These are phyloP conservation scores for Trisateles emortualis DNA, from an alignment of 2,888 invertebrate species.

Conservation along the genomic window DNA sequence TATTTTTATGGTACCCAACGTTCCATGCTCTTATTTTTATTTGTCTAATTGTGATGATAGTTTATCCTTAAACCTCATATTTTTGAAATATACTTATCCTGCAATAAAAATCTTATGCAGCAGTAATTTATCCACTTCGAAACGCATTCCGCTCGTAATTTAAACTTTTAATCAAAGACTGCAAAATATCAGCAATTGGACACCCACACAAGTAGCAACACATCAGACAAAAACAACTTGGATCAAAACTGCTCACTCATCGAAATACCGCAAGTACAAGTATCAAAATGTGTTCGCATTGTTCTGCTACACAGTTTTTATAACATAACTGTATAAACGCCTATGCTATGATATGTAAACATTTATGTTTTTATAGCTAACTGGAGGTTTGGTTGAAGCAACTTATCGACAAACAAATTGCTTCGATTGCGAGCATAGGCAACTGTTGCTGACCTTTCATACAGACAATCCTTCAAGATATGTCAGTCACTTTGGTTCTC, in stretches of 20 bases:
- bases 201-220: conserved; percentile 7
- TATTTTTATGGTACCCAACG: too few relatives aligned
- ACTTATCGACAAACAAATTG: too few relatives aligned
- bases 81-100: too few relatives aligned
- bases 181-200: conserved; percentile 1
- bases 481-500: too few relatives aligned
- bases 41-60: too few relatives aligned
- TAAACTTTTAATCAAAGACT: background rate
- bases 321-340: conserved; percentile 55
- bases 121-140: background rate
- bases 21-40: too few relatives aligned
- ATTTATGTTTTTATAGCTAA: conserved; percentile 3
- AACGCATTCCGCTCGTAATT: background rate
- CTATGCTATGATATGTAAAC: conserved; percentile 33
- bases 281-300: conserved; percentile 60
- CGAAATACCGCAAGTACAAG: conserved; percentile 64
- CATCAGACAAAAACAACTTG: conserved; percentile 18
- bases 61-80: too few relatives aligned
- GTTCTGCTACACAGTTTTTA: conserved; percentile 42
- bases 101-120: background rate
- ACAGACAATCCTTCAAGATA: too few relatives aligned
- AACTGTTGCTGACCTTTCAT: too few relatives aligned
- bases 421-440: too few relatives aligned
- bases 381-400: background rate
- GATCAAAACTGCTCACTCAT: conserved; percentile 53